Evolutionary conservation across 1,140 invertebrate genomes (phyloP).

Genomic region (Cyclargus thomasi): DNA sequence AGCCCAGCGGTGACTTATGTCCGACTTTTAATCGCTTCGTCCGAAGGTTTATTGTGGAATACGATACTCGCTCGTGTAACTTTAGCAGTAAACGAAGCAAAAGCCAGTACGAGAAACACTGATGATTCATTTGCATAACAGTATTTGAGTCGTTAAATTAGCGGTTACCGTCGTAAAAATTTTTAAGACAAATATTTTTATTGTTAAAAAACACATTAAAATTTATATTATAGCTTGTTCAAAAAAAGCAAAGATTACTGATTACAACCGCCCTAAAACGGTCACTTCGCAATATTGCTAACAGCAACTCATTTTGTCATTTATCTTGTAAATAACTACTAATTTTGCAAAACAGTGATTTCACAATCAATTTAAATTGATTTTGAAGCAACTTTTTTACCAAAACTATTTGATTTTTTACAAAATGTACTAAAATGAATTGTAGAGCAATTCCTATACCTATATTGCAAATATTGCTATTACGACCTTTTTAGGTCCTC

Average conservation of each 20-base stretch:
- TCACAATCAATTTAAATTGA: no score
- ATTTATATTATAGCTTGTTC: background rate
- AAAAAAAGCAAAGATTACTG: background rate
- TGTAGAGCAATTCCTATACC: no score
- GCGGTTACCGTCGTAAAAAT: slow-evolving; percentile 8
- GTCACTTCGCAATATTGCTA: no score
- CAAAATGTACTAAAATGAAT: no score
- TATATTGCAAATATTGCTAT: no score
- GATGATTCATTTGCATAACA: slow-evolving; percentile 8
- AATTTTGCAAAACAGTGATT: no score
- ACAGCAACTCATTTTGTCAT: no score
- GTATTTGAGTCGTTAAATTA: slow-evolving; percentile 1
- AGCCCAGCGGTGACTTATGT: slow-evolving; percentile 28
- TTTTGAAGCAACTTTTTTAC: no score
- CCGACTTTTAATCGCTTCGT: slow-evolving; percentile 5
- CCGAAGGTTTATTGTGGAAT: slow-evolving; percentile 12
- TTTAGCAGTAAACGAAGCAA: background rate
- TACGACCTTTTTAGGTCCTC: no score
- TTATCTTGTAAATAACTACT: no score
- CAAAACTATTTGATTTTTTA: no score
- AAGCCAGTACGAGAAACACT: background rate
- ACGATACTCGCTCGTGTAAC: background rate
- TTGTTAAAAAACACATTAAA: background rate
- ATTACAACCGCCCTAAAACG: no score
- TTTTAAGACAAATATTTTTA: slow-evolving; percentile 6